phyloP scores from a whole-genome alignment of 2,113 vertebrate species.

The Pomatorhinus ruficollis region DNA sequence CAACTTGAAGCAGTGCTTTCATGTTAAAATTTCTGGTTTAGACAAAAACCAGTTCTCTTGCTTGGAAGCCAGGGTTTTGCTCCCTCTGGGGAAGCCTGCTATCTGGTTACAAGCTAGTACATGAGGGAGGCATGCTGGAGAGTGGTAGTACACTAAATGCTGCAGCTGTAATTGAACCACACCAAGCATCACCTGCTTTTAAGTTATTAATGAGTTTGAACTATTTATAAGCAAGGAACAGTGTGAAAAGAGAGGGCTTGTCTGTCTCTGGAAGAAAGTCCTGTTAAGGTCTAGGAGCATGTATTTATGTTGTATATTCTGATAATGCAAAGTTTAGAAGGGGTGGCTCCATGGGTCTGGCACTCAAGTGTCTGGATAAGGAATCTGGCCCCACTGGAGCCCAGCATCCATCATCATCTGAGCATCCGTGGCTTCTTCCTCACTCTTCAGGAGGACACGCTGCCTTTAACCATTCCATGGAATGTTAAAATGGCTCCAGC shows the following conservation, averaged over 20 bases:
- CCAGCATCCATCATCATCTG: neutral
- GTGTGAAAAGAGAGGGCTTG: neutral
- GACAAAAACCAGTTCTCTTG: neutral
- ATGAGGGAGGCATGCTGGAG: neutral
- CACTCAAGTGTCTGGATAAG: neutral
- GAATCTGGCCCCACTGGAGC: fast-evolving
- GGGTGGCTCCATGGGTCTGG: neutral
- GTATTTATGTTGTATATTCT: neutral
- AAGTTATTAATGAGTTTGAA: slow-evolving; percentile 57
- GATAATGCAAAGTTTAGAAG: neutral
- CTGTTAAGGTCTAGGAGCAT: neutral
- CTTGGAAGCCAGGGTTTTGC: neutral
- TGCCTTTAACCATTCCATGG: neutral
- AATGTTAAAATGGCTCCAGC: neutral
- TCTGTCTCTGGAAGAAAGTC: neutral
- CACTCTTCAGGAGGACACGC: fast-evolving
- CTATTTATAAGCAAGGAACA: slow-evolving; percentile 36
- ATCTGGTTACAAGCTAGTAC: slow-evolving; percentile 1
- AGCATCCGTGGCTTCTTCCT: neutral
- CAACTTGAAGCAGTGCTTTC: neutral
- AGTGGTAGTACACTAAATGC: slow-evolving; percentile 26
- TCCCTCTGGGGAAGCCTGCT: neutral
- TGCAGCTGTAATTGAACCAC: slow-evolving; percentile 33
- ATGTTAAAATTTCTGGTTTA: neutral
- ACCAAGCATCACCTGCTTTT: slow-evolving; percentile 28